A percentile compares a stretch with the other conserved stretches of the same genome.
These are phyloP conservation scores for Mayetiola destructor DNA, from an alignment of 2,888 invertebrate species.

Conservation along the genomic window DNA sequence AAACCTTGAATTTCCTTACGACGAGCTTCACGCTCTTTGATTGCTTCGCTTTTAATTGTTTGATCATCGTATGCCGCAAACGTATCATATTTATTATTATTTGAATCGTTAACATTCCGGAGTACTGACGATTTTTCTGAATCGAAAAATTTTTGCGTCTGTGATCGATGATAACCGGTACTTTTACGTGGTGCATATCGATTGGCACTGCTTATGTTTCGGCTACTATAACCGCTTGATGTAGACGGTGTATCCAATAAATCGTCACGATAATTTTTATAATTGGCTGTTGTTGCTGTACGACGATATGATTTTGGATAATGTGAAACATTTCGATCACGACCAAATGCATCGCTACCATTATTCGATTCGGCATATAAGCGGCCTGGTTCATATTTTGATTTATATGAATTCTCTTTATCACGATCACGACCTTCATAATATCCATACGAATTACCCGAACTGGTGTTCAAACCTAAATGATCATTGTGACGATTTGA, in stretches of 20 bases:
- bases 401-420: slow-evolving; percentile 25
- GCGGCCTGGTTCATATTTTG: slow-evolving; percentile 25
- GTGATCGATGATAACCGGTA: slow-evolving; percentile 21
- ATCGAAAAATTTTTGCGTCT: slow-evolving; percentile 24
- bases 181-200: slow-evolving; percentile 31
- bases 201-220: slow-evolving; percentile 27
- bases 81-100: slow-evolving; percentile 28
- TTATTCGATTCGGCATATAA: slow-evolving; percentile 23
- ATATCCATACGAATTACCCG: slow-evolving; percentile 18
- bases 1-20: slow-evolving; percentile 71
- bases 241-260: slow-evolving; percentile 6
- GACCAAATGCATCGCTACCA: slow-evolving; percentile 17
- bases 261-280: not conserved
- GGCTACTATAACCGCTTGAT: slow-evolving; percentile 15
- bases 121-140: slow-evolving; percentile 21
- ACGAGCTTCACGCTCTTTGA: slow-evolving; percentile 59
- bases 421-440: slow-evolving; percentile 18
- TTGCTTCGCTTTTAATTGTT: slow-evolving; percentile 32
- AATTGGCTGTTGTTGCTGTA: slow-evolving; percentile 14
- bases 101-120: not conserved
- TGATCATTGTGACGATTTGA: not conserved
- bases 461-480: not conserved
- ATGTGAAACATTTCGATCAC: slow-evolving; percentile 18
- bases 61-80: slow-evolving; percentile 31
- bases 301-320: slow-evolving; percentile 19